phyloP scores from a whole-genome alignment of 2,888 invertebrate species.

The Petrophora chlorosata region DNA sequence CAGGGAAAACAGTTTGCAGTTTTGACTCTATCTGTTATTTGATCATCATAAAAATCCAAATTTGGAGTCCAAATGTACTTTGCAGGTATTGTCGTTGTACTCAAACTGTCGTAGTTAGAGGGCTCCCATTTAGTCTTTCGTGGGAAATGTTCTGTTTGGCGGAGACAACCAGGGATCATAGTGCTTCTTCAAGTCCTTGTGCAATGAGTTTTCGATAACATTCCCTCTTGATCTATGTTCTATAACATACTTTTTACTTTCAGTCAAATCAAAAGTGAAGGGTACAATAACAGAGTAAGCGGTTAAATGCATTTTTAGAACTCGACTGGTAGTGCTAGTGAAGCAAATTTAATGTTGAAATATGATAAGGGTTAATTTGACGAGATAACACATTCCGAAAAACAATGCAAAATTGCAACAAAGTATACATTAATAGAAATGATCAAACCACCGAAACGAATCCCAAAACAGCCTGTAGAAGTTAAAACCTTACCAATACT shows the following conservation, averaged over 20 bases:
- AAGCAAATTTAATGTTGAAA: neutral
- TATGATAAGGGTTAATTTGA: too few species aligned
- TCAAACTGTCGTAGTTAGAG: neutral
- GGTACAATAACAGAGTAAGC: neutral
- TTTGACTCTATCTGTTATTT: neutral
- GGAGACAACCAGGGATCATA: neutral
- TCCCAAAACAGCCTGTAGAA: too few species aligned
- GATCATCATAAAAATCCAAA: neutral
- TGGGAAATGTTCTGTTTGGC: neutral
- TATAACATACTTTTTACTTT: neutral
- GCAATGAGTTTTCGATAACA: neutral
- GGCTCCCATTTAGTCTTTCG: constrained; percentile 1
- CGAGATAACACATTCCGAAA: too few species aligned
- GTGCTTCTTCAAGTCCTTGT: neutral
- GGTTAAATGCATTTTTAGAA: neutral
- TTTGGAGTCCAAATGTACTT: neutral
- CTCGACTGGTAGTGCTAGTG: neutral
- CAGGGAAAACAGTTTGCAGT: neutral
- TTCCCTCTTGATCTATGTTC: neutral
- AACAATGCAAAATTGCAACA: too few species aligned
- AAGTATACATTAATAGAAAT: too few species aligned
- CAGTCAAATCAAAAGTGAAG: neutral
- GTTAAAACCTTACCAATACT: too few species aligned
- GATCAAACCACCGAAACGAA: too few species aligned
- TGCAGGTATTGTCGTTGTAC: neutral